A percentile compares a stretch with the other conserved stretches of the same genome.
These are phyloP conservation scores for Siniperca scherzeri DNA, from an alignment of 2,797 vertebrate species.

Conservation along the genomic window DNA sequence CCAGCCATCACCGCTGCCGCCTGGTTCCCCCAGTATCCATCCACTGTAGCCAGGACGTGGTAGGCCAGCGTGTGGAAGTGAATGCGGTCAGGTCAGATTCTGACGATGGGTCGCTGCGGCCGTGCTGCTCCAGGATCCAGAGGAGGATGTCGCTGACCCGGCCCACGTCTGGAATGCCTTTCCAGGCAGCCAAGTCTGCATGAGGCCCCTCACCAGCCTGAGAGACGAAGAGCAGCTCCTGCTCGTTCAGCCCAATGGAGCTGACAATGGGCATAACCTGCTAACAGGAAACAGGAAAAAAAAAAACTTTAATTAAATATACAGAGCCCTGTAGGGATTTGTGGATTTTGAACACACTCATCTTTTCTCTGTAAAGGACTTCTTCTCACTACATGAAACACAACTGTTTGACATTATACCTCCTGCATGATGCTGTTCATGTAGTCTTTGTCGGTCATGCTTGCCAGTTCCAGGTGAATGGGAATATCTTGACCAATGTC, in stretches of 20 bases:
- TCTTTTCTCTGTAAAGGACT: conserved; percentile 11
- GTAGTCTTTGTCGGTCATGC: conserved; percentile 95
- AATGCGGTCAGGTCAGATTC: conserved; percentile 93
- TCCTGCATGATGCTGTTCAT: conserved; percentile 95
- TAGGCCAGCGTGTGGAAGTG: conserved; percentile 98
- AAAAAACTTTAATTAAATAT: conserved; percentile 46
- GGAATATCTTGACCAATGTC: conserved; percentile 91
- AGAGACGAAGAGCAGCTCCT: conserved; percentile 97
- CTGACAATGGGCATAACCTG: conserved; percentile 96
- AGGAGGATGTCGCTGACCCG: conserved; percentile 95
- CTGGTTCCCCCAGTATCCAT: conserved; percentile 96
- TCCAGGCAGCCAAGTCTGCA: conserved; percentile 88
- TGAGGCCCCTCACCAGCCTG: conserved; percentile 93
- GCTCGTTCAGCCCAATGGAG: conserved; percentile 97
- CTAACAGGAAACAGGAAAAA: conserved; percentile 86
- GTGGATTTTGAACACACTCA: conserved; percentile 17
- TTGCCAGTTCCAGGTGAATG: conserved; percentile 96
- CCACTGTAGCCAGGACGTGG: conserved; percentile 93
- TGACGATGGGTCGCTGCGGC: conserved; percentile 75
- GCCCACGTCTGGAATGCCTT: conserved; percentile 91
- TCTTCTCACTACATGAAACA: neutral
- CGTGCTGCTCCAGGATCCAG: conserved; percentile 93
- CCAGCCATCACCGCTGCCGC: conserved; percentile 92
- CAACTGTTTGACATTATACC: conserved; percentile 85
- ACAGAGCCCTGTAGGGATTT: neutral